Base-by-base conservation (phyloP, 2,113 vertebrate genomes). In the Zootoca vivipara region DNA sequence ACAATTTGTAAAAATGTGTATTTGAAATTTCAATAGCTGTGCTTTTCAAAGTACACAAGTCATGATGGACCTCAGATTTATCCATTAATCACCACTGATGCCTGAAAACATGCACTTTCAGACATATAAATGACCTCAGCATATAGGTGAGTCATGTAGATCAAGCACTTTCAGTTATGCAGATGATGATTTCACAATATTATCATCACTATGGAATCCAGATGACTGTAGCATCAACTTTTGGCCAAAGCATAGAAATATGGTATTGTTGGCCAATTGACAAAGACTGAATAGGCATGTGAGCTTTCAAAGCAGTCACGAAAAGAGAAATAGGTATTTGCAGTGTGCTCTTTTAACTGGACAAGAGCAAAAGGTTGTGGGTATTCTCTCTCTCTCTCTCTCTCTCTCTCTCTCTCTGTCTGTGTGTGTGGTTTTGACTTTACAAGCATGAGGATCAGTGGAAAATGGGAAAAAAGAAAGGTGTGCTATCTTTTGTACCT, bases 401-500 rank as follows among this genome's bases (percentile, higher is more conserved):
- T 42, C 7, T 42, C 2, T 52, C 2, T 52, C 2, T 52, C 0
- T 52, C 0, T 52, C 9, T 52, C 2, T 52, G 46, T 52, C 8
- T 52, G 46, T 46, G 46, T 52, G 46, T 12, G 46, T 52, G 46
- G 46, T 52, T 52, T 22, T 22, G 75, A 81, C 78, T 93, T 92
- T 1, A 89, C 73, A 52, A 65, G 73, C 22, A 12, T 67, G 87
- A 74, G 78, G 82, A 89, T 93, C 90, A 87, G 83, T 90, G 78
- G 72, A 86, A 87, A 87, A 20, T 30, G 91, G 86, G 64, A 78
- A 94, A 35, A 46, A 89, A 85, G 78, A 91, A 67, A 28, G 87
- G 86, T 86, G 58, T 85, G 40, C 89, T 84, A 79, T 58, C 90
- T 90, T 94, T 91, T 94, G 85, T 93, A 93, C 93, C 91, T 93